Percentiles rank a stretch among this genome's conserved stretches.
phyloP scores from a whole-genome alignment of 2,113 vertebrate genomes.

The Nibea coibor region DNA sequence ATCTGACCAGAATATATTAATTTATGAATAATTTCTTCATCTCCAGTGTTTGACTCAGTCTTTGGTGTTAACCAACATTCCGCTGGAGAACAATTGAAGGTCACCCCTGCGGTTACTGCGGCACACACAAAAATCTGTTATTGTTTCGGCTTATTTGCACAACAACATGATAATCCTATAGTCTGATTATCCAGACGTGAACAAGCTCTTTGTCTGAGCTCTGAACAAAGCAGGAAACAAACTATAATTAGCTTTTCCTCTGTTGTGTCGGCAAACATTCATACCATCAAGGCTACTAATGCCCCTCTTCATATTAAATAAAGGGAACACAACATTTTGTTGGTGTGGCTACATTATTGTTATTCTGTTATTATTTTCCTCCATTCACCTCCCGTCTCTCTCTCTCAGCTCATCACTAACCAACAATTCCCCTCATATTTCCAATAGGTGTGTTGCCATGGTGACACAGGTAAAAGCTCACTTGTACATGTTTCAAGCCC shows the following conservation, averaged over 20 bases:
- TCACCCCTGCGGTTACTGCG: neutral
- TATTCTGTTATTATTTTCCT: neutral
- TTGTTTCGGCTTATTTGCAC: constrained; percentile 27
- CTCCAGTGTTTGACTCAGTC: neutral
- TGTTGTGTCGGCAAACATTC: neutral
- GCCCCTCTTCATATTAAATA: neutral
- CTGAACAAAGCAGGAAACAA: neutral
- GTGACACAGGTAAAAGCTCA: constrained; percentile 3
- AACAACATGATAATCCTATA: constrained; percentile 4
- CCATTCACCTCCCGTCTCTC: neutral
- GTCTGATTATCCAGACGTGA: constrained; percentile 30
- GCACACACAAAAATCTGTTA: neutral
- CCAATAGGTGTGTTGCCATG: constrained; percentile 24
- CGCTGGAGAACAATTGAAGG: neutral
- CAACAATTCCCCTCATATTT: neutral
- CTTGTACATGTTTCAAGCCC: neutral
- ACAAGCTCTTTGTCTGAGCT: constrained; percentile 12
- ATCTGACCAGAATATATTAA: neutral
- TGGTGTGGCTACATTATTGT: neutral
- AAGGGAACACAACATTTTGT: neutral
- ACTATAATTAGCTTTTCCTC: neutral
- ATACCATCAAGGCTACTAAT: neutral
- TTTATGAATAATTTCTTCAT: neutral
- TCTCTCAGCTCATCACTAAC: neutral
- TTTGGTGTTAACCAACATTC: neutral